Base-by-base conservation (phyloP, 2,113 vertebrate species). In the Oostethus manadensis region DNA sequence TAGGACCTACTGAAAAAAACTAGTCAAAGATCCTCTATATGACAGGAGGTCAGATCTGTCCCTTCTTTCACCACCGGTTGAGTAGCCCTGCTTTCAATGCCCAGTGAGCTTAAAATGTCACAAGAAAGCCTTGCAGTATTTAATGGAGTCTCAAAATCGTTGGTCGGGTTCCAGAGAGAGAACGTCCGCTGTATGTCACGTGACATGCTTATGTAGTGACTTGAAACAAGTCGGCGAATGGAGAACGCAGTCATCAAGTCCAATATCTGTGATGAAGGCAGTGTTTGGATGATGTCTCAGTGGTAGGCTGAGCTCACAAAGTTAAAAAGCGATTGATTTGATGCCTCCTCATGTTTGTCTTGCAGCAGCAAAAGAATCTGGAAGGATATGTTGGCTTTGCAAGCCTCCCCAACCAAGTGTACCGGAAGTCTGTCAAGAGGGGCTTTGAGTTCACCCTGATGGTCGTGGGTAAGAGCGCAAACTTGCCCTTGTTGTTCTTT, bases 311-410 rank as follows among this genome's bases (percentile, higher is more conserved):
- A 4, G 38, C 38, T 42, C 10, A 42, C 10, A 42, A 14, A 42
- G 13, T 14, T 42, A 42, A 42, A 42, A 42, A 42, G 38, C 8
- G 17, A 35, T 53, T 18, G 16, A 53, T 62, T n/a, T 59, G 14
- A 55, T 58, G 2, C 70, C 8, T 71, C 35, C 47, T 17, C 38
- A 8, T 53, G 26, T 11, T 16, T 77, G 47, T 88, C 58, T 80
- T 79, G 66, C 82, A 98, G 96, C 95, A 98, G 92, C 95, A 95
- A 90, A 98, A 98, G 87, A 97, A 96, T 86, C 93, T 98, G 88
- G 97, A 99, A 89, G 96, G 95, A 89, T 99, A 98, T 77, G 97
- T 99, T 84, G 97, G 97, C 81, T 99, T 99, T 89, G 96, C 96
- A 73, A 98, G 96, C 89, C 95, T 99, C 64, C 97, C 97, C 51